Evolutionary conservation across 1,140 invertebrate species (phyloP).

Genomic region (Leptinotarsa texana): DNA sequence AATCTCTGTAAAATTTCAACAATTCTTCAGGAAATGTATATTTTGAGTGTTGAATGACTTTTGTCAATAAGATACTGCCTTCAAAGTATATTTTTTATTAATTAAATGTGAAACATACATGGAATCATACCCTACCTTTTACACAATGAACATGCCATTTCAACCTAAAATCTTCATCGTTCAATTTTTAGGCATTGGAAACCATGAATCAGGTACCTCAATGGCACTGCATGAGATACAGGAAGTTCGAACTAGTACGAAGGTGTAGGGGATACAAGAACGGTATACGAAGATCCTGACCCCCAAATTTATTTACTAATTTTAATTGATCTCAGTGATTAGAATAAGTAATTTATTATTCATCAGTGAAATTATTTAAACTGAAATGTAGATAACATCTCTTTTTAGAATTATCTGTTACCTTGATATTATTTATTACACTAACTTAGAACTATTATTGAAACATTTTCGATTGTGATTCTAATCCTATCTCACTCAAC

Average conservation of each 20-base stretch:
- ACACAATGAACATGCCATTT: too few species aligned
- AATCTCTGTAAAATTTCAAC: too few species aligned
- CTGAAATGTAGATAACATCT: too few species aligned
- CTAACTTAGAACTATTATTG: not conserved
- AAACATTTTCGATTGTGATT: not conserved
- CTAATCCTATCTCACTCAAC: too few species aligned
- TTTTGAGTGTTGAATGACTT: too few species aligned
- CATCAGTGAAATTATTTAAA: too few species aligned
- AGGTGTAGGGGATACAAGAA: slow-evolving; percentile 61
- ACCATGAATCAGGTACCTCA: slow-evolving; percentile 74
- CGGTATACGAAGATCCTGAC: slow-evolving; percentile 30
- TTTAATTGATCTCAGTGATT: slow-evolving; percentile 14
- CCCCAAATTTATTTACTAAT: not conserved
- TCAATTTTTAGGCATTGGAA: slow-evolving; percentile 57
- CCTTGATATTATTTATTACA: slow-evolving; percentile 7
- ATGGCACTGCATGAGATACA: slow-evolving; percentile 78
- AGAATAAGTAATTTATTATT: slow-evolving; percentile 5
- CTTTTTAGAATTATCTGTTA: not conserved
- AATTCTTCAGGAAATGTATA: too few species aligned
- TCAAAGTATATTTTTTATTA: too few species aligned
- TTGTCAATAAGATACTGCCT: too few species aligned
- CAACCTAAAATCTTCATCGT: too few species aligned
- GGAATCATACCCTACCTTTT: too few species aligned
- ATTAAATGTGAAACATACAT: too few species aligned
- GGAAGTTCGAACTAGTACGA: slow-evolving; percentile 74